Conservation (phyloP, 2,113 vertebrate species). For the Rhinoptilus africanus region DNA sequence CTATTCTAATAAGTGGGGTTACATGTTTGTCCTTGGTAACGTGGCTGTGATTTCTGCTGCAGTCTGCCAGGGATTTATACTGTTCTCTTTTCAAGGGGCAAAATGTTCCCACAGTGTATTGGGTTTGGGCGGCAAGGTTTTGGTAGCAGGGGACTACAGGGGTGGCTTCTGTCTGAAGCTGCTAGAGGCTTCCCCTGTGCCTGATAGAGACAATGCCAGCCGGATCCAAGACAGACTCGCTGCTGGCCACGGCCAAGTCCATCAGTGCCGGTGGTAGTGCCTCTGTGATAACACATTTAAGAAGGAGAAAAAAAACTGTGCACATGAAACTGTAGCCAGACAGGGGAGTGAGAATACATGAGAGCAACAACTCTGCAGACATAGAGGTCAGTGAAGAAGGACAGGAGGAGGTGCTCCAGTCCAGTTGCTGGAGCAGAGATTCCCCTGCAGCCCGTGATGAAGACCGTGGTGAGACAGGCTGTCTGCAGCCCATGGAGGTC, state of each 20-base stretch:
- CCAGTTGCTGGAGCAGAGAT: neutral
- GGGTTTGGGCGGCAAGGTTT: neutral
- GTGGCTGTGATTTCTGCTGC: neutral
- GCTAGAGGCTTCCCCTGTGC: neutral
- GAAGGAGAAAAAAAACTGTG: neutral
- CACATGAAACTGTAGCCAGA: neutral
- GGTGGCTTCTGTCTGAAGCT: neutral
- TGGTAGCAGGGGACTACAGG: neutral
- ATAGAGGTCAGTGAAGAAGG: neutral
- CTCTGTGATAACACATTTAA: neutral
- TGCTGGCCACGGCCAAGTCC: neutral
- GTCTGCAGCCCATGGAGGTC: neutral
- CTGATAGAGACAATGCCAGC: neutral
- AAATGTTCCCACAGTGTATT: neutral
- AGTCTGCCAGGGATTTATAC: neutral
- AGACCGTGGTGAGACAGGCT: neutral
- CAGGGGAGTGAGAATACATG: neutral
- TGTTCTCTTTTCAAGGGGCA: neutral
- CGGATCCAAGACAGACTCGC: neutral
- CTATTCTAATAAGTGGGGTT: neutral
- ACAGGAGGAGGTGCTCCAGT: neutral
- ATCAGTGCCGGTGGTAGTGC: rapidly evolving
- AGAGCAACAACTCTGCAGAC: neutral
- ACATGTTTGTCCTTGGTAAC: neutral
- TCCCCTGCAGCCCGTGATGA: neutral